phyloP scores from a whole-genome alignment of 2,113 vertebrate genomes.

The Nansenia antarctica region DNA sequence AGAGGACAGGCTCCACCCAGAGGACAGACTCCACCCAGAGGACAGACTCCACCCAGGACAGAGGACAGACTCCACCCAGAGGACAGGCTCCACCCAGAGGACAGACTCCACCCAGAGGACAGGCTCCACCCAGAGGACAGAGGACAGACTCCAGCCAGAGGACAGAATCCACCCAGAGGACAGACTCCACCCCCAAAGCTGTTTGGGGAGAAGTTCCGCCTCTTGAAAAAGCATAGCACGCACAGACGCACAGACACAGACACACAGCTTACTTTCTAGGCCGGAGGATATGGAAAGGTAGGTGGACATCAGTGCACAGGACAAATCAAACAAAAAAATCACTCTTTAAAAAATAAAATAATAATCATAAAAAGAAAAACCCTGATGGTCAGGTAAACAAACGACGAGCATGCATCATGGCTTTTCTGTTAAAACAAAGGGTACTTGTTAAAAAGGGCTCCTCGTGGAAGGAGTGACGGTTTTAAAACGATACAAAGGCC shows the following conservation, averaged over 20 bases:
- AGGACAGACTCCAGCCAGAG: too few species aligned
- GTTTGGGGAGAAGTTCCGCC: too few species aligned
- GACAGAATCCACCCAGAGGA: too few species aligned
- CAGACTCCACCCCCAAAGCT: too few species aligned
- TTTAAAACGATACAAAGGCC: slow-evolving; percentile 6
- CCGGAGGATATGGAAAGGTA: slow-evolving; percentile 8
- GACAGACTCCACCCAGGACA: too few species aligned
- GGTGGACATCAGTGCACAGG: slow-evolving; percentile 48
- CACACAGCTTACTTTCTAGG: slow-evolving; percentile 20
- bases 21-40: too few species aligned
- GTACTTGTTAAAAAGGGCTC: slow-evolving; percentile 50
- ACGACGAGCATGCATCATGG: slow-evolving; percentile 50
- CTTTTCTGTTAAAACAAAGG: slow-evolving; percentile 63
- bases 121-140: too few species aligned
- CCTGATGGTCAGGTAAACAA: slow-evolving; percentile 41
- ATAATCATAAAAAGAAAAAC: slow-evolving; percentile 26
- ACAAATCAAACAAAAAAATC: slow-evolving; percentile 36
- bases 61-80: too few species aligned
- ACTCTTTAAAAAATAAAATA: slow-evolving; percentile 30
- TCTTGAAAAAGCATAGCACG: too few species aligned
- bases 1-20: too few species aligned
- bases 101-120: too few species aligned
- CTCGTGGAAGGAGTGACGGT: slow-evolving; percentile 32
- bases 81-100: too few species aligned
- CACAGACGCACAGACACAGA: slow-evolving; percentile 9